Evolutionary conservation across 2,888 invertebrate genomes (phyloP), one percentile per base, ranked within the genome.

Genomic region (Hetaerina titia): DNA sequence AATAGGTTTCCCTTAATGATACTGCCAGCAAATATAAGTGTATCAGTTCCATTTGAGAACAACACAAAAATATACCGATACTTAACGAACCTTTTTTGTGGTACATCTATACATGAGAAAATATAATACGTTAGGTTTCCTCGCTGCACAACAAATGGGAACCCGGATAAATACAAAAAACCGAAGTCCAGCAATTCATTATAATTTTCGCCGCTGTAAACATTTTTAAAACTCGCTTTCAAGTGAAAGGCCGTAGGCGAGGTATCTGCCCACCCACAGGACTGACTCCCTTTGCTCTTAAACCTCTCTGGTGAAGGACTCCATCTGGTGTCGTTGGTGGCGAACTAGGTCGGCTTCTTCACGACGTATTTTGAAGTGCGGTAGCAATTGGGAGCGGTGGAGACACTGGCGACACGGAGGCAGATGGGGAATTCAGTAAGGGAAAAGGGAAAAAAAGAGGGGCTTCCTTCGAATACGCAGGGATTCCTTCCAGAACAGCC

Each of bases 261-360:
- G 25, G 9, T 15, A 31, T 81, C 22, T 9, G 69, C 22, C 31
- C 81, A 11, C 31, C 22, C 25, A 25, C 45, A 45, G 45, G 45
- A 81, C 11, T 81, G 45, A 81, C 11, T 81, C 81, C 31, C 13
- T 9, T 31, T 22, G 81, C 31, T 13, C 11, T 9, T 25, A 81
- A 81, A 31, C 31, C 81, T 69, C 92, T 19, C 69, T 22, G 69
- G 92, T 69, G 57, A n/a, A 92, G 57, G 69, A 74, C 92, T 64
- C 92, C 92, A 92, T 92, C 92, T 92, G 92, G 56, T 31, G 74
- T 69, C 69, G 92, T 69, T 31, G n/a, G 74, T 22, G 74, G 92
- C 92, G 92, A 92, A 92, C 92, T 92, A 92, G 92, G 92, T 92
- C 92, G 69, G 45, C 69, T 92, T 60, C 92, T 69, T 56, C 74